A percentile compares a stretch with the other conserved stretches of the same genome.
Conservation (phyloP, 37 sponge, comb jelly and placozoan species). For the Eunapius fragilis region DNA sequence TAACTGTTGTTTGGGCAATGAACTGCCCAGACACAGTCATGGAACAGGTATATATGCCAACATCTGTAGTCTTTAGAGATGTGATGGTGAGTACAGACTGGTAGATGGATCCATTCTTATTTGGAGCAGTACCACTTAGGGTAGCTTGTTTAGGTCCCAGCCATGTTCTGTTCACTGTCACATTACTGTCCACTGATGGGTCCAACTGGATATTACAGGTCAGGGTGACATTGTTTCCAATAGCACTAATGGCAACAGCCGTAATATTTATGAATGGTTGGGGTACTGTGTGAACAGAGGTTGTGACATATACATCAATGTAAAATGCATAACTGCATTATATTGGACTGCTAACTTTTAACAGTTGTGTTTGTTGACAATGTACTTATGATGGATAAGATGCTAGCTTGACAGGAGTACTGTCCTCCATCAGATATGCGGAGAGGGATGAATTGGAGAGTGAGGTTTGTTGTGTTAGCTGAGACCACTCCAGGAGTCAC, state of each 20-base stretch:
- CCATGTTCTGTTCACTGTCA: no score
- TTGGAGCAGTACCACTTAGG: no score
- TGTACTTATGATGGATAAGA: not conserved
- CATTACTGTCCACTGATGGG: no score
- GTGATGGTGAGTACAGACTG: no score
- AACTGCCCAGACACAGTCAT: no score
- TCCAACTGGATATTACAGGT: no score
- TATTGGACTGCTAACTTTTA: constrained; percentile 15
- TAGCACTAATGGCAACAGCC: not conserved
- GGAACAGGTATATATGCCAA: no score
- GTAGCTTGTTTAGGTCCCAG: no score
- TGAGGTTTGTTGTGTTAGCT: not conserved
- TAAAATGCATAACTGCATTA: not conserved
- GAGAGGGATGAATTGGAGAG: constrained; percentile 18
- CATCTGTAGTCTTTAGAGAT: no score
- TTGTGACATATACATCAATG: not conserved
- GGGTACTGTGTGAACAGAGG: constrained; percentile 8
- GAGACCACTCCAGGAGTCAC: not conserved
- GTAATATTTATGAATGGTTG: constrained; percentile 3
- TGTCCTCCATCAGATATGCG: constrained; percentile 34
- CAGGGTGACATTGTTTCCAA: no score
- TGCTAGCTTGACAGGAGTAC: constrained; percentile 38
- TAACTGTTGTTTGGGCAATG: no score
- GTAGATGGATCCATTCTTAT: no score
- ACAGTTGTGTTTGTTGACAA: not conserved